Evolutionary conservation across 2,113 vertebrate species (phyloP), one percentile per base, ranked within the genome.

Genomic region (Anoura caudifer): DNA sequence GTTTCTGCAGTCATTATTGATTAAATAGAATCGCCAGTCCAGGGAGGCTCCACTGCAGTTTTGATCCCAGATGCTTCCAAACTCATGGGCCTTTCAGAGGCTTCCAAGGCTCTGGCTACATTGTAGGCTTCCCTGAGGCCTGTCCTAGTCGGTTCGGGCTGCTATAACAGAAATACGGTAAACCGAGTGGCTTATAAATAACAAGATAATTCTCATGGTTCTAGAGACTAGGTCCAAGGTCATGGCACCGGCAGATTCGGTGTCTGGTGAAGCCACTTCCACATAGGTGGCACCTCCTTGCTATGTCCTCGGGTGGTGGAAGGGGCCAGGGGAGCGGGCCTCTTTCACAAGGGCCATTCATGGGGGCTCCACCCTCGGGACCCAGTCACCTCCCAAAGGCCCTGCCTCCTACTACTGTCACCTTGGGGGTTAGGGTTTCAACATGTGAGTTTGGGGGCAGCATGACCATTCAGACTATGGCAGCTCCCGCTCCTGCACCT

Each of bases 391-490:
- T 38, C 43, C 52, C 31, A 6, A 33, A 6, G 20, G 14, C 41
- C 12, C 63, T 22, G 0, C 38, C 11, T 28, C n/a, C 33, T 45
- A 20, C 4, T 16, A 33, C 8, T 11, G 19, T 72, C 41, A 7
- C 31, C 41, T 24, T 3, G 13, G 54, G n/a, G 61, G 12, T 22
- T 20, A 79, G 59, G 26, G 15, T 52, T 52, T 52, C 45, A 41
- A 6, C 17, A 3, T 7, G 2, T 7, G 61, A 4, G 47, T 63
- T 19, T n/a, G 33, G 11, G 26, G 47, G 13, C 36, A 2, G 5
- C 2, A 0, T 41, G 61, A 2, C 65, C 19, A 4, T n/a, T 16
- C 26, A 54, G 45, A 33, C 47, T 15, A 2, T 1, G 17, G 28
- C 36, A 2, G 45, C 52, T 20, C 19, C n/a, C 33, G 1, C 22